Evolutionary conservation across 2,113 vertebrate genomes (phyloP), one percentile per base, ranked within the genome.

Genomic region (Galemys pyrenaicus): DNA sequence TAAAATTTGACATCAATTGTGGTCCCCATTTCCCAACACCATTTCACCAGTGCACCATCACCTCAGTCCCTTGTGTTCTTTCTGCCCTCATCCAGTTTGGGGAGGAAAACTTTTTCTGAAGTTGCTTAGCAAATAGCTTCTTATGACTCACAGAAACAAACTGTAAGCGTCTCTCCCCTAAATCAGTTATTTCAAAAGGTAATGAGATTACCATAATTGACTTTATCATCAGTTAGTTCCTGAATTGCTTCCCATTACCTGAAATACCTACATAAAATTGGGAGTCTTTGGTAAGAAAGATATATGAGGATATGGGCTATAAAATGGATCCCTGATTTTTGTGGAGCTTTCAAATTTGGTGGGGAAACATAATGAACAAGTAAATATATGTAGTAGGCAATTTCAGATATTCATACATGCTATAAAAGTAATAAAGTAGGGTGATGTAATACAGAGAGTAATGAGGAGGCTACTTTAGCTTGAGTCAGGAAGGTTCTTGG

Each of bases 201-300:
- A 82, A 90, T 56, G 54, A 30, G 67, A 87, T 92, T 93, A 88
- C 62, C 1, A 6, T 87, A 82, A 84, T 91, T 94, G 90, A 64
- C 51, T 87, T 91, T 54, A 82, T 88, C 60, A 67, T 67, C 71
- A 17, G 35, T 80, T 37, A 46, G 64, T 58, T 46, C n/a, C 9
- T 51, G 90, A 41, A 16, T n/a, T 87, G 39, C 49, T 86, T 32
- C 35, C 32, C 35, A 44, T n/a, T 58, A 60, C 62, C 74, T 91
- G 49, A 80, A 39, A 44, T 58, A 19, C 41, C 49, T 64, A 22
- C 86, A 65, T 77, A 87, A 62, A 85, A 56, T 60, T 22, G 28
- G 79, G 28, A 44, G 9, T 85, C 68, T 67, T 75, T 80, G 83
- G 46, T 26, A 68, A 75, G 37, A 51, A 71, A 95, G 44, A 20